Percentiles rank a stretch among this genome's conserved stretches.
These are phyloP conservation scores for Hypanus sabinus DNA, from an alignment of 2,113 vertebrate genomes.

Conservation along the genomic window DNA sequence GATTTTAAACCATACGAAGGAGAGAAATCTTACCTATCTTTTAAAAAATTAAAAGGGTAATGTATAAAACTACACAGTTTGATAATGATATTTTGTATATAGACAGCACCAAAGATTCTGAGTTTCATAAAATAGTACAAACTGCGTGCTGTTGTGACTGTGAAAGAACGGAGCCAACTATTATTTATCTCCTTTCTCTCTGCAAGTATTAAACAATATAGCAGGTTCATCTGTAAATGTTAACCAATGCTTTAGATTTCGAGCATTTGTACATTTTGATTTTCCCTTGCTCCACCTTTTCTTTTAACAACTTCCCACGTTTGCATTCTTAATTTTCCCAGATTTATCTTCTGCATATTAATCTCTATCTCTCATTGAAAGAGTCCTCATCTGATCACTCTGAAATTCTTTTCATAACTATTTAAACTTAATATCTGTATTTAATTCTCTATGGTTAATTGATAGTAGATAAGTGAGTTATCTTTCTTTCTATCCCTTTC, in stretches of 20 bases:
- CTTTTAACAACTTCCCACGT: background rate
- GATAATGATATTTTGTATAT: too few species aligned
- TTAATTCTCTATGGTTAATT: background rate
- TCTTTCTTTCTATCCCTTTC: background rate
- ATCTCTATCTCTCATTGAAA: too few species aligned
- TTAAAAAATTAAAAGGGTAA: constrained; percentile 73
- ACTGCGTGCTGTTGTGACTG: too few species aligned
- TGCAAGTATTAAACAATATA: background rate
- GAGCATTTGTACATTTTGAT: too few species aligned
- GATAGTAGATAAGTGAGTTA: background rate
- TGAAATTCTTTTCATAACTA: too few species aligned
- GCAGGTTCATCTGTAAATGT: too few species aligned
- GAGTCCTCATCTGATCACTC: too few species aligned
- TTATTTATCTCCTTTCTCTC: background rate
- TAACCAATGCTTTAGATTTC: background rate
- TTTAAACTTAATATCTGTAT: too few species aligned
- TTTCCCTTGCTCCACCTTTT: too few species aligned
- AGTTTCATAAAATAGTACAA: too few species aligned
- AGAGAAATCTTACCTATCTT: constrained; percentile 70
- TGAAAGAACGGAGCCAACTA: background rate
- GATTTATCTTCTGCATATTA: too few species aligned
- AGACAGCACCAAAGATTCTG: too few species aligned
- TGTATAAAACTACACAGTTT: constrained; percentile 36
- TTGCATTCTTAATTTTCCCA: background rate
- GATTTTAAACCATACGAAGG: constrained; percentile 91